Evolutionary conservation across 2,113 vertebrate genomes (phyloP).

Genomic region (Oryzias javanicus): DNA sequence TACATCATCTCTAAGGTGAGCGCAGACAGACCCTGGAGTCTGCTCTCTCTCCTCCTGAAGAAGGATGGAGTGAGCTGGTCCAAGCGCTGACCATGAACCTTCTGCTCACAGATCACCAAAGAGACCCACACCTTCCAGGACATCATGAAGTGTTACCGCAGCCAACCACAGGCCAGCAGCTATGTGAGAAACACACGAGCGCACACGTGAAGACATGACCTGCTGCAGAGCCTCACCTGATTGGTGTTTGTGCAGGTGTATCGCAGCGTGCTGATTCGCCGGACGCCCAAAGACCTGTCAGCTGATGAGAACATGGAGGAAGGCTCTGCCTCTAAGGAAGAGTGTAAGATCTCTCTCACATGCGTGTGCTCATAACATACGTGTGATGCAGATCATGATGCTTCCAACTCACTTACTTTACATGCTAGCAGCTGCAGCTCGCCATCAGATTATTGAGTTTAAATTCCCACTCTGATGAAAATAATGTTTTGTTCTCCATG

Average conservation of each 20-base stretch:
- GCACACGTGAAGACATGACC: neutral
- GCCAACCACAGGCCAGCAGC: slow-evolving; percentile 95
- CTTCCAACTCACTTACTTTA: neutral
- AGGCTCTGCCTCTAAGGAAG: slow-evolving; percentile 69
- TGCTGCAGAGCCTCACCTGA: too few species aligned
- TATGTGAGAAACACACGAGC: slow-evolving; percentile 79
- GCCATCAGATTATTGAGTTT: too few species aligned
- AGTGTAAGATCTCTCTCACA: slow-evolving; percentile 58
- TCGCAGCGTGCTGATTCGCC: slow-evolving; percentile 89
- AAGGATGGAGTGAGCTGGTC: too few species aligned
- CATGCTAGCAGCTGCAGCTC: too few species aligned
- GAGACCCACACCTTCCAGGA: slow-evolving; percentile 94
- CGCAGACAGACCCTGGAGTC: neutral
- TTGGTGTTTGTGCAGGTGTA: slow-evolving; percentile 82
- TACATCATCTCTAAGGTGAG: slow-evolving; percentile 93
- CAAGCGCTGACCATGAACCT: neutral
- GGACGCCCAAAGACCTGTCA: slow-evolving; percentile 38
- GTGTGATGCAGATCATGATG: neutral
- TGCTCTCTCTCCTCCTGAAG: neutral
- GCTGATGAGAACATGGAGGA: slow-evolving; percentile 75
- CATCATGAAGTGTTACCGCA: slow-evolving; percentile 98
- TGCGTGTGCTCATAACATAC: too few species aligned
- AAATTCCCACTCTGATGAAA: too few species aligned
- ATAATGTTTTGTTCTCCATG: too few species aligned
- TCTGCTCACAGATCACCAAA: slow-evolving; percentile 84